Evolutionary conservation across 2,113 vertebrate species (phyloP), one percentile per base, ranked within the genome.

Genomic region (Silurus asotus): DNA sequence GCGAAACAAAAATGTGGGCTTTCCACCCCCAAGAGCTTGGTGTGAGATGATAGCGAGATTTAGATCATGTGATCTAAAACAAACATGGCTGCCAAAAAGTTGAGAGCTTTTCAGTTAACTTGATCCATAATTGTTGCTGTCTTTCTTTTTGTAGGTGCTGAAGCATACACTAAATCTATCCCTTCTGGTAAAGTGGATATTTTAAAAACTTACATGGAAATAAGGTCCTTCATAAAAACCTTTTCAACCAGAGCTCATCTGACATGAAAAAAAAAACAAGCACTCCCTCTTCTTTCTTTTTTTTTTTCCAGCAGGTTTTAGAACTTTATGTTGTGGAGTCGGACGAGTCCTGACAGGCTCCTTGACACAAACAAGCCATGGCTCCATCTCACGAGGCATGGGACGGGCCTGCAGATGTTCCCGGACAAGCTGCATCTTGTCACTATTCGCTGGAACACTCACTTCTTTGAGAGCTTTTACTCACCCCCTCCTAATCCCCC

Each of bases 341-440:
- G 87, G 93, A 95, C 97, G 90, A 96, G 98, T 96, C 94, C 84
- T 85, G 94, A 97, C 97, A 98, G 90, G 98, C 94, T 94, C 53
- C 85, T 90, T 95, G 95, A 96, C 95, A 97, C 93, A 97, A 98
- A 98, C 97, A 97, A 96, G 97, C 96, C 96, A 96, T 96, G 93
- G 96, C 97, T 94, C 95, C 95, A 95, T 96, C 95, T 95, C 94
- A 94, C 93, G 93, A 95, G 94, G 96, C 96, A 96, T 96, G 94
- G 96, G 96, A 95, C 95, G 96, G 96, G 95, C 94, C 94, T 96
- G 95, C 97, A 99, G 97, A 98, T 98, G 96, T 98, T 97, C 95
- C 93, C 70, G 88, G 95, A 93, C 98, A 97, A 96, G 98, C 96
- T 94, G 92, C 58, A 92, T 97, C 98, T 98, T 99, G 98, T 95